phyloP scores from a whole-genome alignment of 2,888 invertebrate species.

The Dorcus hopei region DNA sequence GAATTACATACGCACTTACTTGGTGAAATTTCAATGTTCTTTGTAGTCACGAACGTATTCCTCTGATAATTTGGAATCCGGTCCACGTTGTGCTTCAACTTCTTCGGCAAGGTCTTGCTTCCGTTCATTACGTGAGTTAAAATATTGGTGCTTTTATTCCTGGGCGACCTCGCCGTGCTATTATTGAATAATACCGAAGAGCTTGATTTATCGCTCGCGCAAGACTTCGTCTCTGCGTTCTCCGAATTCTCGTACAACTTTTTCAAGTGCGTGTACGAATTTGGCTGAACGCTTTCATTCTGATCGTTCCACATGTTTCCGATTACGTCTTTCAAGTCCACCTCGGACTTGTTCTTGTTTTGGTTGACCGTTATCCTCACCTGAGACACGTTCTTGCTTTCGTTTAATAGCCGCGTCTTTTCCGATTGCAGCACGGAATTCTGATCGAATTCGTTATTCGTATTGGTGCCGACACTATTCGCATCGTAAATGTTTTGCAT shows the following conservation, averaged over 20 bases:
- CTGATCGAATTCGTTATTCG: constrained; percentile 49
- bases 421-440: constrained; percentile 46
- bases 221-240: constrained; percentile 25
- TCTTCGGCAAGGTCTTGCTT: constrained; percentile 41
- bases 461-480: constrained; percentile 35
- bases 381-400: constrained; percentile 23
- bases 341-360: constrained; percentile 39
- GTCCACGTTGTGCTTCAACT: constrained; percentile 25
- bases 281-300: constrained; percentile 32
- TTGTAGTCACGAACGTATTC: constrained; percentile 8
- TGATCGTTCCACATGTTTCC: constrained; percentile 39
- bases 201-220: constrained; percentile 5
- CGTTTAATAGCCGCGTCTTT: constrained; percentile 36
- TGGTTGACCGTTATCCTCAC: constrained; percentile 9
- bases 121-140: constrained; percentile 56
- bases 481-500: constrained; percentile 43
- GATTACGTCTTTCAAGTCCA: constrained; percentile 45
- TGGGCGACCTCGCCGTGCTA: constrained; percentile 29
- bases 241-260: constrained; percentile 34
- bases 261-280: constrained; percentile 33
- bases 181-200: constrained; percentile 18
- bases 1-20: constrained; percentile 18
- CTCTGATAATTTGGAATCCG: constrained; percentile 15
- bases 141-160: constrained; percentile 60
- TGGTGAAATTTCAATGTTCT: constrained; percentile 17